These are phyloP conservation scores for Syrista parreyssii DNA, from an alignment of 2,888 invertebrate species.

Conservation along the genomic window DNA sequence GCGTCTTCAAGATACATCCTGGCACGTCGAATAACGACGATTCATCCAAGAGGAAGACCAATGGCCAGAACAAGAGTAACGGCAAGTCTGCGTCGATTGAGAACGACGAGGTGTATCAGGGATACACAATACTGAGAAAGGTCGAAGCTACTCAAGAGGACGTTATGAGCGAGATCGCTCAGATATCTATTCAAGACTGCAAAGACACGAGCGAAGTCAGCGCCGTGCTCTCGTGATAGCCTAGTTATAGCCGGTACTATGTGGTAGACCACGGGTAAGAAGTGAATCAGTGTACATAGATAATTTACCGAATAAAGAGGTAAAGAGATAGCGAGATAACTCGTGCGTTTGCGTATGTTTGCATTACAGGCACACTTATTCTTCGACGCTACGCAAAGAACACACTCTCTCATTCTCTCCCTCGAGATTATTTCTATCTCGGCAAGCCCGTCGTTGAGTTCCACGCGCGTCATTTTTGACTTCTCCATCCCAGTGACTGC, in stretches of 20 bases:
- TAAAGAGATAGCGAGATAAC: slow-evolving; percentile 7
- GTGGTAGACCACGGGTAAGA: slow-evolving; percentile 27
- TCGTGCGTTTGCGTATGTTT: not conserved
- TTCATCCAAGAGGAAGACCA: slow-evolving; percentile 30
- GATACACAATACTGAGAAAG: slow-evolving; percentile 57
- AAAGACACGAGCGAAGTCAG: slow-evolving; percentile 48
- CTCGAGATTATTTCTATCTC: too few relatives aligned
- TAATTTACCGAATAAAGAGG: slow-evolving; percentile 21
- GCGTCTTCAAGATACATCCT: slow-evolving; percentile 49
- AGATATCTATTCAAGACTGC: slow-evolving; percentile 58
- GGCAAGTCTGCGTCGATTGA: slow-evolving; percentile 31
- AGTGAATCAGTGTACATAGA: slow-evolving; percentile 24
- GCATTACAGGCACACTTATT: not conserved
- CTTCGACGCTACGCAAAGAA: not conserved
- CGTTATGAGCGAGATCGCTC: slow-evolving; percentile 47
- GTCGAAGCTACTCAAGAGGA: slow-evolving; percentile 46
- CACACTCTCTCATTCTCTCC: too few relatives aligned
- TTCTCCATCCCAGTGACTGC: too few relatives aligned
- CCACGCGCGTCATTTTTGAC: too few relatives aligned
- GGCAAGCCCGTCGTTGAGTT: too few relatives aligned
- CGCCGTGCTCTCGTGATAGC: slow-evolving; percentile 58
- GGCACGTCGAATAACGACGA: slow-evolving; percentile 31
- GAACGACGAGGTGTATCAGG: slow-evolving; percentile 35
- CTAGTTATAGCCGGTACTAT: slow-evolving; percentile 33
- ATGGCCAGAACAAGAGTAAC: slow-evolving; percentile 32